Conservation (phyloP, 2,797 vertebrate species). For the Eospalax fontanierii region DNA sequence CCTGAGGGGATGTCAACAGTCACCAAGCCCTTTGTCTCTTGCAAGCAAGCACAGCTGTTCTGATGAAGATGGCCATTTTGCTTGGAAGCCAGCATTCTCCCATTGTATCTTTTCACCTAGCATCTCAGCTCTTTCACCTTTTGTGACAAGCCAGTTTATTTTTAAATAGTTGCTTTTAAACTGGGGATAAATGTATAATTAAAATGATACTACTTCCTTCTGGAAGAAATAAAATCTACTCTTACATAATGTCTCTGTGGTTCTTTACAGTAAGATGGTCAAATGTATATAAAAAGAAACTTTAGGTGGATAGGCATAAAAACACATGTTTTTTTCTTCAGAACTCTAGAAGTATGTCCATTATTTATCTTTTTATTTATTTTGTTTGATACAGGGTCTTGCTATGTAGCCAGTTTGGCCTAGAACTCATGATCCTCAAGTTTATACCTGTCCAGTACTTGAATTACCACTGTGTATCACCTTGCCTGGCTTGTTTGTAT, state of each 20-base stretch:
- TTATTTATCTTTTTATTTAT: neutral
- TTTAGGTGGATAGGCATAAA: neutral
- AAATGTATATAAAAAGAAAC: neutral
- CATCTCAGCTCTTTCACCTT: conserved; percentile 4
- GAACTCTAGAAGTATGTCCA: neutral
- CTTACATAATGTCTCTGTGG: neutral
- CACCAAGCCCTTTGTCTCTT: neutral
- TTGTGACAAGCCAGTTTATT: neutral
- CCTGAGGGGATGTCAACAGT: neutral
- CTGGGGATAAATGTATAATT: neutral
- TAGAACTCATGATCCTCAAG: neutral
- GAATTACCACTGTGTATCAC: neutral
- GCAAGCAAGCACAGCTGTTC: rapidly evolving
- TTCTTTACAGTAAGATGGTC: neutral
- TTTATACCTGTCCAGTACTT: neutral
- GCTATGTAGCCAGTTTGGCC: neutral
- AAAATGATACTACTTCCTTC: neutral
- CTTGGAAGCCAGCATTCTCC: neutral
- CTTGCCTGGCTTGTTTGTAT: neutral
- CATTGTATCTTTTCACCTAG: neutral
- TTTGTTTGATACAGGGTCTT: neutral
- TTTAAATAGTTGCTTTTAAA: neutral
- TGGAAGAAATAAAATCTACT: conserved; percentile 1
- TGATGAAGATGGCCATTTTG: neutral
- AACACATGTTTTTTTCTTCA: neutral